Evolutionary conservation across 2,888 invertebrate species (phyloP).

Genomic region (Blastobasis adustella): DNA sequence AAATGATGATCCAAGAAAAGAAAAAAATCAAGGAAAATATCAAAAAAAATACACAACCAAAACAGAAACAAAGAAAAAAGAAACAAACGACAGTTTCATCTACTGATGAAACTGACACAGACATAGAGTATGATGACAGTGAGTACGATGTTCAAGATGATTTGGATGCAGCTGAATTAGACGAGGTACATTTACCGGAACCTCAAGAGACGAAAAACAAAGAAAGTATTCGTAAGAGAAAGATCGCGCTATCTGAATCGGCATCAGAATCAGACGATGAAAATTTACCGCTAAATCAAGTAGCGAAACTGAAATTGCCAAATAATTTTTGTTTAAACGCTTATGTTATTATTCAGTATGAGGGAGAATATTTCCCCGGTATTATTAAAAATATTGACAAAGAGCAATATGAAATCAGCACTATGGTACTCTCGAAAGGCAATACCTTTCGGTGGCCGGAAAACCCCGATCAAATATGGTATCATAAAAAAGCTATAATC

Average conservation of each 20-base stretch:
- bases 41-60: background rate
- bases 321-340: background rate
- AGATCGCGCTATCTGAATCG: background rate
- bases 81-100: conserved; percentile 1
- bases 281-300: background rate
- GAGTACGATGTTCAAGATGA: conserved; percentile 5
- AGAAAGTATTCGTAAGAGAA: background rate
- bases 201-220: background rate
- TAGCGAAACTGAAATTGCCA: background rate
- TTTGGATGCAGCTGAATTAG: background rate
- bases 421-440: conserved; percentile 8
- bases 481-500: conserved; percentile 4
- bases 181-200: background rate
- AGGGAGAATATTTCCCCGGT: conserved; percentile 10
- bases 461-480: conserved; percentile 9
- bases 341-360: conserved; percentile 6
- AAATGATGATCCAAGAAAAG: conserved; percentile 1
- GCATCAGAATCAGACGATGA: conserved; percentile 1
- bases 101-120: conserved; percentile 4
- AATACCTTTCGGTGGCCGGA: conserved; percentile 9
- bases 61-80: background rate
- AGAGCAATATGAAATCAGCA: conserved; percentile 5
- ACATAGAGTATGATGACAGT: conserved; percentile 4
- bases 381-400: conserved; percentile 3
- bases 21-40: background rate